phyloP scores from a whole-genome alignment of 2,113 vertebrate species.

The Macrotis lagotis region DNA sequence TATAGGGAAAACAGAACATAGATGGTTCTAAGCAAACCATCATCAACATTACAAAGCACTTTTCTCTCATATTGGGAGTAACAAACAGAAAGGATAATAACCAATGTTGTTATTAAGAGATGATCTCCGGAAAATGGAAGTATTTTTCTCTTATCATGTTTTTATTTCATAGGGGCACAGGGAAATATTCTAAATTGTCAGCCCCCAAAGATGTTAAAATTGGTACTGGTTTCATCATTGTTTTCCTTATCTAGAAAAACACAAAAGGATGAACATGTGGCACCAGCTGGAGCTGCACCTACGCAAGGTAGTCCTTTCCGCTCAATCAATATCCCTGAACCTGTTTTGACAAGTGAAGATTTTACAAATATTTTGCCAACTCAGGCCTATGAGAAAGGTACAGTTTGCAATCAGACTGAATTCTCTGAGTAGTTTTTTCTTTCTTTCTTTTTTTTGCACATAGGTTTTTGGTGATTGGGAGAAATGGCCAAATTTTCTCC shows the following conservation, averaged over 20 bases:
- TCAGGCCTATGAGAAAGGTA: conserved; percentile 88
- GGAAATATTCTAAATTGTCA: neutral
- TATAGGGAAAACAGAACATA: conserved; percentile 10
- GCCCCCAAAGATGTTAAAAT: neutral
- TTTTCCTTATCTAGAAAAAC: conserved; percentile 81
- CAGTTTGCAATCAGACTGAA: neutral
- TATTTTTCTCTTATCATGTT: neutral
- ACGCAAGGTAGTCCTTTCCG: conserved; percentile 86
- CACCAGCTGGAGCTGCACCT: conserved; percentile 83
- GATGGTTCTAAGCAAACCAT: conserved; percentile 17
- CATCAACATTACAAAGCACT: neutral
- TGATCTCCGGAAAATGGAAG: conserved; percentile 36
- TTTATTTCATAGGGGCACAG: neutral
- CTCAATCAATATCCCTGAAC: conserved; percentile 85
- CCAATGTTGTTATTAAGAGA: conserved; percentile 52
- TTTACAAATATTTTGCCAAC: conserved; percentile 85
- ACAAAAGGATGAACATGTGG: conserved; percentile 85
- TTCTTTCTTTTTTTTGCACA: neutral
- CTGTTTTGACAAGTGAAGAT: conserved; percentile 84
- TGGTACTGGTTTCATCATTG: neutral
- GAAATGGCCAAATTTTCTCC: neutral
- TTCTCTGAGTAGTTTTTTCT: neutral
- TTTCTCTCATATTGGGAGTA: neutral
- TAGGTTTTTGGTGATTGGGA: neutral
- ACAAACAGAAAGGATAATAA: conserved; percentile 55